phyloP scores from a whole-genome alignment of 2,797 vertebrate genomes.

The Halcyon chelicuti region DNA sequence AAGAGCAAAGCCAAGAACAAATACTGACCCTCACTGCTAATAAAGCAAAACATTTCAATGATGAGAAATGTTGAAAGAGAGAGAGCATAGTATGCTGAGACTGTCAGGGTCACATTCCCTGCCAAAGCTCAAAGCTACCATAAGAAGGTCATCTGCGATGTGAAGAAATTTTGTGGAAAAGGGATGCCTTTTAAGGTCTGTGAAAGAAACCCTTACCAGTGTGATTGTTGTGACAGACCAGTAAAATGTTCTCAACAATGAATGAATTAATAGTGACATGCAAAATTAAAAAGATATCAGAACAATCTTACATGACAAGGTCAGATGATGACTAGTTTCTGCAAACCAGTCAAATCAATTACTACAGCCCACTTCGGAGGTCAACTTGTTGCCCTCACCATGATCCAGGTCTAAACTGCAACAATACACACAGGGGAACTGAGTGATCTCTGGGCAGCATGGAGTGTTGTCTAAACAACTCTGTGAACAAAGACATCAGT shows the following conservation, averaged over 20 bases:
- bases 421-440: fast-evolving
- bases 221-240: not conserved
- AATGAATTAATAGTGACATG: not conserved
- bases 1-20: not conserved
- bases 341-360: slow-evolving; percentile 9
- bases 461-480: fast-evolving
- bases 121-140: not conserved
- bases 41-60: not conserved
- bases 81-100: not conserved
- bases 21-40: not conserved
- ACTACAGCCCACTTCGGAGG: not conserved
- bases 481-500: not conserved
- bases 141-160: not conserved
- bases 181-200: not conserved
- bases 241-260: not conserved
- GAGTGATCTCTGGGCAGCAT: fast-evolving
- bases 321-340: not conserved
- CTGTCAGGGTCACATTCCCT: not conserved
- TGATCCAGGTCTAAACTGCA: not conserved
- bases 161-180: not conserved
- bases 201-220: not conserved
- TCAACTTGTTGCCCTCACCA: not conserved
- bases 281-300: not conserved
- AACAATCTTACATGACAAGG: not conserved
- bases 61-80: not conserved